phyloP scores from a whole-genome alignment of 2,797 vertebrate species.

The Anabas testudineus region DNA sequence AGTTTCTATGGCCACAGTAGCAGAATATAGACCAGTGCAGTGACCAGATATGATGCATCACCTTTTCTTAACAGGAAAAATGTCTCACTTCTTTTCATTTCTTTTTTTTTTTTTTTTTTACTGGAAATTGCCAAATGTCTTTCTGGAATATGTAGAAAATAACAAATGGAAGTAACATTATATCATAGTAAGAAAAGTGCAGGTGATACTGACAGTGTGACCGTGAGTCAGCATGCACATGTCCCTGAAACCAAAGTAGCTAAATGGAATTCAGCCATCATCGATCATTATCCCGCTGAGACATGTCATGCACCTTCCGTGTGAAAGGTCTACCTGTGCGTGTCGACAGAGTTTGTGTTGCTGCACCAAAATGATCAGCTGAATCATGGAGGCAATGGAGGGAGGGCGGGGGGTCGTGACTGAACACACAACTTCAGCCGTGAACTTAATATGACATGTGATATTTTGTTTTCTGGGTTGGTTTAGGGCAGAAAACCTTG shows the following conservation, averaged over 20 bases:
- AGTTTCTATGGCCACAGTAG: background rate
- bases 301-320: slow-evolving; percentile 9
- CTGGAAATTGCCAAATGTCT: background rate
- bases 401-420: no score
- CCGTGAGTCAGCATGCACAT: background rate
- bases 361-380: slow-evolving; percentile 3
- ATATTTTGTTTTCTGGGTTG: background rate
- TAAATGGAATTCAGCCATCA: slow-evolving; percentile 14
- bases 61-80: background rate
- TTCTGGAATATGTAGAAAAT: background rate
- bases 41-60: background rate
- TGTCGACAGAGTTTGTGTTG: slow-evolving; percentile 6
- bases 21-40: background rate
- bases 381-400: slow-evolving; percentile 19
- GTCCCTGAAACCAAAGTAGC: slow-evolving; percentile 21
- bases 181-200: slow-evolving; percentile 4
- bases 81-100: background rate
- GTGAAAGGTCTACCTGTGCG: background rate
- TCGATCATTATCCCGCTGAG: slow-evolving; percentile 25
- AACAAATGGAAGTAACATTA: background rate
- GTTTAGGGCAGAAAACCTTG: background rate
- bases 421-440: background rate
- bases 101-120: no score
- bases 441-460: background rate
- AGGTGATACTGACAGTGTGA: slow-evolving; percentile 10